Evolutionary conservation across 92 coral and sea anemone genomes (phyloP), one percentile per base, ranked within the genome.

Genomic region (Bergia sp.): DNA sequence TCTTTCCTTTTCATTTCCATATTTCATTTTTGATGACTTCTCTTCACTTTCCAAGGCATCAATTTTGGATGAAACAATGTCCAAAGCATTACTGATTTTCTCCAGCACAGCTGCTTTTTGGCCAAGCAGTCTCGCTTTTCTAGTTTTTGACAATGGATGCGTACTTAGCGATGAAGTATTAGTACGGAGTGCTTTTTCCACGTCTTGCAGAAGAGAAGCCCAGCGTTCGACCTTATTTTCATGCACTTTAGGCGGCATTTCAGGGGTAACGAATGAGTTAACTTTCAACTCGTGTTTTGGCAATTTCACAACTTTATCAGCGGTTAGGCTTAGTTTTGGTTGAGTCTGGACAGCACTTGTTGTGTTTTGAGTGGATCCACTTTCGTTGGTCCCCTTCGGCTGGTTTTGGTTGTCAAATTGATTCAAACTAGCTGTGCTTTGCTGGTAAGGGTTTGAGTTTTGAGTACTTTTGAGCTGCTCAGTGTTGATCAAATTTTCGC

Each of bases 81-180:
- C 89, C 80, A 95, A 86, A 57, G 98, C 98, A 80, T 92, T 94
- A 40, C 96, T 95, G 36, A 95, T 86, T 37, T 94, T 91, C 83
- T 95, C 95, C 73, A 95, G 83, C 10, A 96, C 91, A n/a, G 93
- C 67, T 49, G 94, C 93, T 76, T 95, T 95, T 87, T 92, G 84
- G 69, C 86, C 82, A 64, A 92, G 86, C 37, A 84, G 37, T 84
- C 50, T 84, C 16, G 79, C 87, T 47, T 84, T 84, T 71, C 87
- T 79, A 69, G 66, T 71, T 37, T 38, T 84, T 37, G 87, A 84
- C 16, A 84, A 71, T 43, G 43, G 15, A 4, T 84, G 65, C 41
- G 37, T 49, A 41, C 29, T 47, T 12, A 84, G 67, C 78, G 50
- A 69, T 13, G 87, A 73, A 11, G 10, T 40, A 39, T 73, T 50